Conservation (phyloP, 2,888 invertebrate species). For the Agapostemon virescens region DNA sequence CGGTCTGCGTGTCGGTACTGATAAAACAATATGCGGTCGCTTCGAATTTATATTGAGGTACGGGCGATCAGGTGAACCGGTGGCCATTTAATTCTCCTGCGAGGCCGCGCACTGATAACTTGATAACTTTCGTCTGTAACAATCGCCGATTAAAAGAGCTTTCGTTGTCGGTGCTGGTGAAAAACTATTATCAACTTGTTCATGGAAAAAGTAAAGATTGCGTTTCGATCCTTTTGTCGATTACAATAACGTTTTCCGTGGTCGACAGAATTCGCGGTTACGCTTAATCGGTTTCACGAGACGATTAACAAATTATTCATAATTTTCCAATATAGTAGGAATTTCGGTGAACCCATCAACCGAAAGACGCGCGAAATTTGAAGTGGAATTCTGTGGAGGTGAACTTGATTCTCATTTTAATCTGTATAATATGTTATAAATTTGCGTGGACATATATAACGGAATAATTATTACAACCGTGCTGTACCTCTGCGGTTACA, state of each 20-base stretch:
- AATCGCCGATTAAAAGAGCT: not conserved
- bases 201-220: not conserved
- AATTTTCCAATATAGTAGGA: too few relatives aligned
- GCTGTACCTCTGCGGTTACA: not conserved
- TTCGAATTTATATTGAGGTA: conserved; percentile 13
- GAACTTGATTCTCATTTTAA: not conserved
- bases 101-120: not conserved
- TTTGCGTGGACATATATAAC: not conserved
- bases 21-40: conserved; percentile 21
- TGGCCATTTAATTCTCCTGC: not conserved
- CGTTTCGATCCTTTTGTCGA: not conserved
- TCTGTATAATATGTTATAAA: not conserved
- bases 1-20: not conserved
- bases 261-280: not conserved
- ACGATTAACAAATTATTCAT: not conserved
- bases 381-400: not conserved
- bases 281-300: not conserved
- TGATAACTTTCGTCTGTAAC: not conserved
- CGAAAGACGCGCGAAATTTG: accelerated
- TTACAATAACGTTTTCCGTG: not conserved
- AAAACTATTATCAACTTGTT: not conserved
- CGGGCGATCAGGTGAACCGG: not conserved
- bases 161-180: not conserved
- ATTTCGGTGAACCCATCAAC: not conserved
- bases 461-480: not conserved